A percentile compares a stretch with the other conserved stretches of the same genome.
These are phyloP conservation scores for Donacobius atricapilla DNA, from an alignment of 2,113 vertebrate species.

Conservation along the genomic window DNA sequence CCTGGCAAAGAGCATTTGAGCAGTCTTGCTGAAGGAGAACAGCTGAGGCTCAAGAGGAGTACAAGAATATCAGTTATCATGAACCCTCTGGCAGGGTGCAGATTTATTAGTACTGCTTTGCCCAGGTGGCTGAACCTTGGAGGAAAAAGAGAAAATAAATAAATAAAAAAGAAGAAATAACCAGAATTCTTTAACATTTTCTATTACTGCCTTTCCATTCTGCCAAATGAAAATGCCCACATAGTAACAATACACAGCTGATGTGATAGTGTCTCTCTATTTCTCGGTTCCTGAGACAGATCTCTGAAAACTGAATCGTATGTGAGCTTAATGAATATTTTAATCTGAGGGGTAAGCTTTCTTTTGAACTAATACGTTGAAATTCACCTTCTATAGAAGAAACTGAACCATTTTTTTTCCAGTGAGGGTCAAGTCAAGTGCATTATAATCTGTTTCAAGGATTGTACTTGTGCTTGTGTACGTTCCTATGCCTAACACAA, in stretches of 20 bases:
- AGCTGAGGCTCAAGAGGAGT: background rate
- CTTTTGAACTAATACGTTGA: background rate
- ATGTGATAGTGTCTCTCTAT: background rate
- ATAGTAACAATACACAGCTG: background rate
- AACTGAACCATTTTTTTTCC: background rate
- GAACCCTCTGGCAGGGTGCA: background rate
- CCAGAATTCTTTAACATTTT: background rate
- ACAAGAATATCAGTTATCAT: background rate
- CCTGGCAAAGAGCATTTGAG: background rate
- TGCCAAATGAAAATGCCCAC: background rate
- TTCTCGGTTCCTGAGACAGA: background rate
- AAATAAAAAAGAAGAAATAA: no score
- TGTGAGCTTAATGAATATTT: background rate
- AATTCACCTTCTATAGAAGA: background rate
- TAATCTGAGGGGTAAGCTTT: background rate
- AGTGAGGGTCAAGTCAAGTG: background rate
- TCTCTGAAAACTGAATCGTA: background rate
- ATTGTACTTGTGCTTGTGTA: rapidly evolving
- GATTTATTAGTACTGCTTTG: background rate
- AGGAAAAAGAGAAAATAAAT: background rate
- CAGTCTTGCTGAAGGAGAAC: background rate
- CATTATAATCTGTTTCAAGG: background rate
- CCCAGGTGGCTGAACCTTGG: background rate
- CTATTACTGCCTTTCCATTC: background rate
- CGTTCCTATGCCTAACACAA: background rate